Evolutionary conservation across 2,888 invertebrate species (phyloP).

Genomic region (Macroteleia sp.): DNA sequence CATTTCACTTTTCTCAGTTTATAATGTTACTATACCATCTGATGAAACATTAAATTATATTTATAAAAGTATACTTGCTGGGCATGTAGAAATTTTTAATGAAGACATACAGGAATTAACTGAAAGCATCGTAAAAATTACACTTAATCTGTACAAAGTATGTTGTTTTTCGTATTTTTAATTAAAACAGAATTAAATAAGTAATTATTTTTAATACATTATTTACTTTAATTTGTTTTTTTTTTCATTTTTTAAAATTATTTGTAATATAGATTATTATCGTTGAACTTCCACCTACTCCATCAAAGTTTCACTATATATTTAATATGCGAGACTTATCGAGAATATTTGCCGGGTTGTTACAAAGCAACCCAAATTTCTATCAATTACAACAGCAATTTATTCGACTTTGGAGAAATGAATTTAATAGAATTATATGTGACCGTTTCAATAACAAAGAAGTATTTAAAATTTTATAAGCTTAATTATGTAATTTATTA

Average conservation of each 20-base stretch:
- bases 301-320: slow-evolving; percentile 97
- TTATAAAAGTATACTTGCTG: slow-evolving; percentile 20
- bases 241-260: no score
- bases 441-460: slow-evolving; percentile 97
- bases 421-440: slow-evolving; percentile 93
- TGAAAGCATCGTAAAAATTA: slow-evolving; percentile 89
- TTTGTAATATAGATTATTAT: slow-evolving; percentile 86
- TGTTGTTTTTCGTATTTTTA: slow-evolving; percentile 6
- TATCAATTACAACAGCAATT: slow-evolving; percentile 89
- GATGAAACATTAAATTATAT: slow-evolving; percentile 87
- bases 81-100: slow-evolving; percentile 86
- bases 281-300: slow-evolving; percentile 93
- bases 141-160: slow-evolving; percentile 92
- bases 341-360: slow-evolving; percentile 92
- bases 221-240: no score
- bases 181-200: no score
- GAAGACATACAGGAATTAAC: slow-evolving; percentile 88
- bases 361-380: slow-evolving; percentile 89
- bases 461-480: no score
- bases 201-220: no score
- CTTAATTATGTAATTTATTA: no score
- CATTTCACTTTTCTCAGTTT: slow-evolving; percentile 94
- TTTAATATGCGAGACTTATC: slow-evolving; percentile 96
- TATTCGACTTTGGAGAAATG: slow-evolving; percentile 95
- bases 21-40: slow-evolving; percentile 93